Evolutionary conservation across 2,888 invertebrate genomes (phyloP).

Genomic region (Ariolimax columbianus): DNA sequence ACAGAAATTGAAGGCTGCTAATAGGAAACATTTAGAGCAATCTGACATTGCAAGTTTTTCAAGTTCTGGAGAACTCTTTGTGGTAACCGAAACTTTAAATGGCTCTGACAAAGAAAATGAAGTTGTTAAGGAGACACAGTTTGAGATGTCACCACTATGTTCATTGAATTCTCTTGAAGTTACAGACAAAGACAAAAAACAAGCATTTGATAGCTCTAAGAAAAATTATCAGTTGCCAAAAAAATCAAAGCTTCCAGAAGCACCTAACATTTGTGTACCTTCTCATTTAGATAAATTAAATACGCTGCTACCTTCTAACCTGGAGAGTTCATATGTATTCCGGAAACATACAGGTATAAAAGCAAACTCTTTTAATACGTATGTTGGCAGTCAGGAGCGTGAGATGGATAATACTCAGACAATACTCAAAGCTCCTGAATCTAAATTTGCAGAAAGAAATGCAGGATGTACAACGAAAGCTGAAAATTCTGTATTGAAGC

Average conservation of each 20-base stretch:
- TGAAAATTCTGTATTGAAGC: not conserved
- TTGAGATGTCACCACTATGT: constrained; percentile 13
- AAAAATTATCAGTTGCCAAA: not conserved
- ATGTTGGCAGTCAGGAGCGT: not conserved
- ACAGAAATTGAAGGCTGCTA: not conserved
- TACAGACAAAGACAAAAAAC: not conserved
- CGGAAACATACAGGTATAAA: not conserved
- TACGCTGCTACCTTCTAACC: not conserved
- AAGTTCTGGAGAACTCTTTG: constrained; percentile 36
- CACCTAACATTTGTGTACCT: not conserved
- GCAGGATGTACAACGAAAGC: not conserved
- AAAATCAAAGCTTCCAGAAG: not conserved
- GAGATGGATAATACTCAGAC: not conserved
- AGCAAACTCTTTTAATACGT: not conserved
- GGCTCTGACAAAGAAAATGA: not conserved
- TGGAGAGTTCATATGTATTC: constrained; percentile 31
- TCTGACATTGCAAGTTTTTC: constrained; percentile 12
- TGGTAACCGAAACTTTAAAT: constrained; percentile 15
- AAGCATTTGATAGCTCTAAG: not conserved
- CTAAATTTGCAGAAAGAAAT: not conserved
- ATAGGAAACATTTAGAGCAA: not conserved
- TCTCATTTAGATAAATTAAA: not conserved
- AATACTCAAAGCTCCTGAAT: not conserved
- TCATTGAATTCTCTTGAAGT: not conserved
- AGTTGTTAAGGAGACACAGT: constrained; percentile 40